These are phyloP conservation scores for Halocynthia roretzi DNA, from an alignment of 23 tunicate species.

Conservation along the genomic window DNA sequence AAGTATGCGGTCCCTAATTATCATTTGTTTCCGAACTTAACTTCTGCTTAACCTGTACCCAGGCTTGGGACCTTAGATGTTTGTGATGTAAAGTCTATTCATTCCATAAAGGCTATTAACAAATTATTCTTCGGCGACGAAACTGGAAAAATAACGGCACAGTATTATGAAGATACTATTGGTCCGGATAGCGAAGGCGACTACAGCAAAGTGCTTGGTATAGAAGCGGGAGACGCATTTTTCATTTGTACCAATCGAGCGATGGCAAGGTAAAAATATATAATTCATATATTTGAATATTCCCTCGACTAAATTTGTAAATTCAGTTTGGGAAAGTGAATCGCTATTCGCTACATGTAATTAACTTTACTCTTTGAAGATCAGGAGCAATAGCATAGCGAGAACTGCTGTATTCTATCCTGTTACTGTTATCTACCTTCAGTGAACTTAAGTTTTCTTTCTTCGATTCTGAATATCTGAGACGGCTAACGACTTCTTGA, in stretches of 20 bases:
- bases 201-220: conserved; percentile 33
- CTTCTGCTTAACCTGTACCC: too few relatives aligned
- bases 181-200: conserved; percentile 25
- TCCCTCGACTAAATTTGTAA: too few relatives aligned
- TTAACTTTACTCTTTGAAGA: too few relatives aligned
- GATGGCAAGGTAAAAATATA: conserved; percentile 37
- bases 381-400: too few relatives aligned
- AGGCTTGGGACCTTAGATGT: too few relatives aligned
- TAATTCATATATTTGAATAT: neutral
- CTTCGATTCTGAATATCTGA: neutral
- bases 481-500: neutral
- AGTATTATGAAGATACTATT: conserved; percentile 17
- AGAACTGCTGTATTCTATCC: too few relatives aligned
- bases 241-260: conserved; percentile 56
- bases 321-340: too few relatives aligned
- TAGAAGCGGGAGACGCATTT: conserved; percentile 44
- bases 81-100: neutral
- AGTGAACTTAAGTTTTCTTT: too few relatives aligned
- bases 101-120: conserved; percentile 18
- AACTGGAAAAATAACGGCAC: conserved; percentile 21
- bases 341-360: too few relatives aligned
- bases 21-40: too few relatives aligned
- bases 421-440: too few relatives aligned
- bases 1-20: too few relatives aligned
- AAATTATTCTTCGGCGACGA: conserved; percentile 37